Evolutionary conservation across 1,140 invertebrate species (phyloP).

Genomic region (Scaptomyza graminum): DNA sequence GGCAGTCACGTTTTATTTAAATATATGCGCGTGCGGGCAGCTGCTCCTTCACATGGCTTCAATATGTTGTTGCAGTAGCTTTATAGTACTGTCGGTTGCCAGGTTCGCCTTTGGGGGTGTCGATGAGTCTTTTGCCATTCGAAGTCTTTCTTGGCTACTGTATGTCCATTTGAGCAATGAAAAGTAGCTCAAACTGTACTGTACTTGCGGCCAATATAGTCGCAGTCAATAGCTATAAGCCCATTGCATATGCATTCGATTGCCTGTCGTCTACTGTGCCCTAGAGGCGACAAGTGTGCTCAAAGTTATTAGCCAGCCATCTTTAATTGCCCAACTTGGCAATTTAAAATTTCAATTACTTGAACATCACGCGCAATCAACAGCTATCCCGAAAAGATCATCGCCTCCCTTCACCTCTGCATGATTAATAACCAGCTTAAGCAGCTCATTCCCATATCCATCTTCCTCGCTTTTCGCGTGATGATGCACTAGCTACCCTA

Average conservation of each 20-base stretch:
- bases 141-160: conserved; percentile 48
- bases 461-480: conserved; percentile 1
- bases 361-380: conserved; percentile 76
- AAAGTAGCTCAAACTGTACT: conserved; percentile 35
- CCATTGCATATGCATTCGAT: background rate
- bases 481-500: conserved; percentile 15
- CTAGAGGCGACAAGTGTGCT: conserved; percentile 65
- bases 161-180: conserved; percentile 41
- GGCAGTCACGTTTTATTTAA: conserved; percentile 83
- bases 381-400: conserved; percentile 41
- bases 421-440: conserved; percentile 61
- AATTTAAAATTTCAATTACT: conserved; percentile 75
- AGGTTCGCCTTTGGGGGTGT: conserved; percentile 35
- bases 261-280: conserved; percentile 13
- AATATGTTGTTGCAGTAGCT: conserved; percentile 2
- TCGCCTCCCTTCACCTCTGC: conserved; percentile 29
- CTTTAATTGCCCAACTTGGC: conserved; percentile 57
- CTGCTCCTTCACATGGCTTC: conserved; percentile 27
- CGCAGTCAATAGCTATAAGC: background rate
- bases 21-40: conserved; percentile 81
- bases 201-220: conserved; percentile 4
- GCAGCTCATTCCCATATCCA: conserved; percentile 1
- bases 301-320: conserved; percentile 56
- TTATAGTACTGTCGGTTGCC: background rate
- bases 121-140: conserved; percentile 58